Evolutionary conservation across 2,888 invertebrate genomes (phyloP).

Genomic region (Hemaris fuciformis): DNA sequence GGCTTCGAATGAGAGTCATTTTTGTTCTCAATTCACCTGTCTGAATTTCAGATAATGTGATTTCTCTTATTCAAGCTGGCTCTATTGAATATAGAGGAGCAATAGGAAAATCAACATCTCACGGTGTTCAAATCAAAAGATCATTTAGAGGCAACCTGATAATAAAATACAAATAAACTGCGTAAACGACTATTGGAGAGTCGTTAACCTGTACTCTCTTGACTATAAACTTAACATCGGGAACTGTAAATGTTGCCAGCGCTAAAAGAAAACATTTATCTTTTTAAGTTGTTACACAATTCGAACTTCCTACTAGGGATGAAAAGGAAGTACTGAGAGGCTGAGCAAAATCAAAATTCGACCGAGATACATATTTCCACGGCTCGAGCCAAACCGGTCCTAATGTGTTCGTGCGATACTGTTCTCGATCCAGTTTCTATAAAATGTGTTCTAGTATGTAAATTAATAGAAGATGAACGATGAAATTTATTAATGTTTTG

Average conservation of each 20-base stretch:
- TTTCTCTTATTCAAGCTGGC: not conserved
- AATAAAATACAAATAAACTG: constrained; percentile 54
- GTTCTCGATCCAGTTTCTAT: constrained; percentile 37
- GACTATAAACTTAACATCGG: constrained; percentile 39
- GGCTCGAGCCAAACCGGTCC: constrained; percentile 45
- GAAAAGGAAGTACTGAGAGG: constrained; percentile 26
- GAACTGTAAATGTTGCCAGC: constrained; percentile 40
- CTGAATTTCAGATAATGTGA: not conserved
- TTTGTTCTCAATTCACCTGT: too few species aligned
- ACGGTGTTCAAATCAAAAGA: constrained; percentile 38
- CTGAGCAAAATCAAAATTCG: constrained; percentile 33
- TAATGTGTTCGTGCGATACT: constrained; percentile 49
- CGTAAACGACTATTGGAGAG: constrained; percentile 43
- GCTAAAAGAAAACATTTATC: constrained; percentile 29
- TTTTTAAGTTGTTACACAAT: constrained; percentile 27
- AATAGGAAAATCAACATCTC: constrained; percentile 18
- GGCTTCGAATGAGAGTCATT: too few species aligned
- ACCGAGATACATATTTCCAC: constrained; percentile 47
- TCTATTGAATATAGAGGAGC: not conserved
- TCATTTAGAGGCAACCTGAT: constrained; percentile 35
- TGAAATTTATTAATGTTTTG: constrained; percentile 20
- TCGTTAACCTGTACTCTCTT: constrained; percentile 51
- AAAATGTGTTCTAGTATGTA: constrained; percentile 36
- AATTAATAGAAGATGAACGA: constrained; percentile 30
- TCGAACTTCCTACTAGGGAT: constrained; percentile 19